phyloP scores from a whole-genome alignment of 2,113 vertebrate genomes.

The Microcebus tavaratra region DNA sequence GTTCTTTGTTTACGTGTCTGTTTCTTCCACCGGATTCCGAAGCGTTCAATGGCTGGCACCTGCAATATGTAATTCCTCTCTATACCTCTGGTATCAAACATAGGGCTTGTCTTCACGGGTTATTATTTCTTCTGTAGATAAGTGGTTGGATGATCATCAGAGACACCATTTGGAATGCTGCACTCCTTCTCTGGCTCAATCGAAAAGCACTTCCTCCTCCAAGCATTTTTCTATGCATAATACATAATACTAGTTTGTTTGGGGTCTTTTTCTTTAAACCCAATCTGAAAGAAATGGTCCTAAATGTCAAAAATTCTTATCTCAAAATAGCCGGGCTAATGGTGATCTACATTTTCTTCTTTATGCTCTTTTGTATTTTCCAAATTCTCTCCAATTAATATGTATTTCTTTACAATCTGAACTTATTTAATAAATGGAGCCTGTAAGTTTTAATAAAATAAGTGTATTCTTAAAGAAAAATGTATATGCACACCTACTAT shows the following conservation, averaged over 20 bases:
- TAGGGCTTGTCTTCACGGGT: no score
- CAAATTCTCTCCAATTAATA: not conserved
- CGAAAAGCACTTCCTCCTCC: not conserved
- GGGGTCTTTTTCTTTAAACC: conserved; percentile 24
- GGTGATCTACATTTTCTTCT: not conserved
- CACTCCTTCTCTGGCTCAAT: not conserved
- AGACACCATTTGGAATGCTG: not conserved
- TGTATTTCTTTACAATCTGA: not conserved
- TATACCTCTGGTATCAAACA: not conserved
- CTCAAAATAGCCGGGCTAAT: not conserved
- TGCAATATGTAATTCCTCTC: not conserved
- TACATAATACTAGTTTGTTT: not conserved
- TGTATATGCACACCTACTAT: not conserved
- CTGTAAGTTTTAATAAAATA: not conserved
- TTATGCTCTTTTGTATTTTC: not conserved
- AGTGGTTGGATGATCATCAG: not conserved
- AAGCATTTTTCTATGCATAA: not conserved
- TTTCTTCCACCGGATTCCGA: not conserved
- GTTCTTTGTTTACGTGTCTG: not conserved
- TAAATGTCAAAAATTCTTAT: not conserved
- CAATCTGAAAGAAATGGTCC: not conserved
- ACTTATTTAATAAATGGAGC: not conserved
- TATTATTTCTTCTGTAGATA: not conserved
- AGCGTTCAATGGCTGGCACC: not conserved
- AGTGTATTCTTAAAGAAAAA: not conserved